Base-by-base conservation (phyloP, 2,113 vertebrate genomes). In the Lamprologus sp. region DNA sequence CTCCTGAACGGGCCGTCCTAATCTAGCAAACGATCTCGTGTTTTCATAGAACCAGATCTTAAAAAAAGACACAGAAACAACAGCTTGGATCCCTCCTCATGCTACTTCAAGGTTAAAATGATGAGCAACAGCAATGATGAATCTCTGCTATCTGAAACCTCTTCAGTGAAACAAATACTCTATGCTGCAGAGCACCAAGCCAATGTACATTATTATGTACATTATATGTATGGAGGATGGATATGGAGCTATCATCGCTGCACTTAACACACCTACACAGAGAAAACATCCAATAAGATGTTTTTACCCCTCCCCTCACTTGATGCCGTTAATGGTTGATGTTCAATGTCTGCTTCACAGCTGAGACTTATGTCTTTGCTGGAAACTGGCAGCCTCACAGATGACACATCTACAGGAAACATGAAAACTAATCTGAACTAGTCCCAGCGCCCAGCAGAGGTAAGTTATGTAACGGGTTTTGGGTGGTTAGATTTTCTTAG, bases 171-270 rank as follows among this genome's bases (percentile, higher is more conserved):
- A 84, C 49, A 77, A 85, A 85, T 60, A 83, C 87, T 83, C 75
- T 86, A 75, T 79, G 84, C 86, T 88, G 80, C 73, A 84, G 80
- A 90, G 89, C 89, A 90, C 87, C 89, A 84, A 89, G 90, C 91
- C 88, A 23, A 88, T 92, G 70, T 63, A 90, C 83, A 85, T 84
- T 87, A 89, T 92, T 91, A 94, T 92, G 89, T 90, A 87, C 90
- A 88, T 79, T 89, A 54, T 84, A 84, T 87, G 54, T 83, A 83
- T 90, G 73, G 77, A 53, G 73, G 84, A 84, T 84, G 42, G 42
- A 79, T 55, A 81, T 79, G 84, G 79, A 86, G 85, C 87, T 81
- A 21, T 89, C 79, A 56, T 86, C 63, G 31, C 86, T 81, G 79
- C 85, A 88, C 88, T 87, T 87, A 82, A 89, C 83, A 89, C 86